Base-by-base conservation (phyloP, 2,797 vertebrate genomes). In the Mormyrops boulengeri region DNA sequence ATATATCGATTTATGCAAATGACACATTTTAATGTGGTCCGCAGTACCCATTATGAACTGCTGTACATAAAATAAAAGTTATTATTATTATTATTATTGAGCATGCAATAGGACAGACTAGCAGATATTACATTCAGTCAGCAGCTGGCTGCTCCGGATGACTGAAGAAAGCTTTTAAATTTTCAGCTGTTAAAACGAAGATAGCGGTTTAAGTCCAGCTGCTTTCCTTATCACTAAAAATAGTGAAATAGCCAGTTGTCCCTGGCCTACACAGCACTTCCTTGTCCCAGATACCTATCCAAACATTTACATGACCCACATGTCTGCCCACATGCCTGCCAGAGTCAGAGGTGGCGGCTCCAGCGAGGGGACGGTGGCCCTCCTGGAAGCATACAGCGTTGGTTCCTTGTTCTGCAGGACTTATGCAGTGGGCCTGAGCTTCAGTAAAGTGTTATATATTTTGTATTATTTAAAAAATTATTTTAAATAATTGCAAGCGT, bases 241-340 rank as follows among this genome's bases (percentile, higher is more conserved):
- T 38, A 57, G 30, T 60, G 6, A 41, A 80, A 44, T 41, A n/a
- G 17, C 73, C 34, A 19, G 73, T 44, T 80, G 73, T 80, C 38
- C 38, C 73, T 77, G 69, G 34, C 69, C 69, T 34, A 41, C 38
- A 41, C 69, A 77, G 19, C 69, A 41, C 14, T 41, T 41, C 38
- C 69, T 34, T 80, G 73, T 44, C 14, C 73, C 73, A 80, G 73
- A 80, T 19, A 41, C 73, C 19, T 50, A 52, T 85, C 84, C 84
- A 41, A 80, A 85, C 44, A 50, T 85, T 85, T 85, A 50, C 84
- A 53, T 50, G 84, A 85, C 84, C 47, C 49, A 85, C 84, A 50
- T 26, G 84, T 50, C 84, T 14, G 11, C 47, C 47, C 19, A 52
- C 22, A 85, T 1, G n/a, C 44, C 47, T 52, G 47, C 47, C 50